Base-by-base conservation (phyloP, 2,888 invertebrate genomes). In the Philereme transversata region DNA sequence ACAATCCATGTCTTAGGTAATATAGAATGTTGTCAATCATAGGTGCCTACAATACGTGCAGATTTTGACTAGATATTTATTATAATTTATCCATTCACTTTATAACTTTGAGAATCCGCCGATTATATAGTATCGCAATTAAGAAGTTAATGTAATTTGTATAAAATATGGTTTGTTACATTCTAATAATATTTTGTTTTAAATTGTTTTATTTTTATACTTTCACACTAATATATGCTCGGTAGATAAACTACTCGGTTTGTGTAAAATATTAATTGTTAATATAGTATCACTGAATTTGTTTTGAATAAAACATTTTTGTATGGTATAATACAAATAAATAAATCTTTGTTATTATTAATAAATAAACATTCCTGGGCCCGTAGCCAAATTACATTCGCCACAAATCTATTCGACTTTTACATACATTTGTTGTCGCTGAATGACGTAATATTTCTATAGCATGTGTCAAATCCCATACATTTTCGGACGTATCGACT, bases 151-250 rank as follows among this genome's bases (percentile, higher is more conserved):
- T 79, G 82, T 82, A 82, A 83, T 82, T 82, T 74, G 76, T 72
- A 73, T 72, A 45, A 41, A 49, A 83, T 74, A 22, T 22, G 1
- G 22, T 22, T 22, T 78, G 76, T 78, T 81, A 75, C 75, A 74
- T 71, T 67, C 65, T 82, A 82, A 81, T 84, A 81, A 49, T 66
- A 68, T 82, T 79, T 84, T 84, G 79, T 86, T 87, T 85, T 70
- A 73, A 72, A 77, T 75, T 80, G 82, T 81, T 82, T 83, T 89
- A 90, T 90, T 90, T 90, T 91, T 90, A 79, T 91, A 90, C 82
- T 79, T 82, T 75, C 75, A 73, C 78, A 76, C 73, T 71, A 22
- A 22, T 22, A 22, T 22, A 22, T 22, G 3, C 22, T 22, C 1
- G 1, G 22, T 22, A 22, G 74, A 82, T 82, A 73, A 70, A 71